A percentile compares a stretch with the other conserved stretches of the same genome.
phyloP scores from a whole-genome alignment of 2,797 vertebrate genomes.

The Ciconia nigra region DNA sequence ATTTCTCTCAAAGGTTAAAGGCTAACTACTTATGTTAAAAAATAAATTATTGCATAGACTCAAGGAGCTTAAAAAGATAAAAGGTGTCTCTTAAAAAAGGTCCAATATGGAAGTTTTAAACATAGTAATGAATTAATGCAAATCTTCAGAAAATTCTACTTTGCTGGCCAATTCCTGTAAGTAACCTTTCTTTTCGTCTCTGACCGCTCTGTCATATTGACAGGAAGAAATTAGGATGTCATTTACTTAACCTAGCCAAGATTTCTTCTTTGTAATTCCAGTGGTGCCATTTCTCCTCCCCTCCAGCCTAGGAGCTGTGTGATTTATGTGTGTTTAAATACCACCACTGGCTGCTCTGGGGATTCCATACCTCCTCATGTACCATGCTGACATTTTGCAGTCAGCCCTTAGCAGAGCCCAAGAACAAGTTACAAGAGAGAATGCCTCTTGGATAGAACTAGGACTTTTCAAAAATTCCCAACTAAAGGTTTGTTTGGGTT shows the following conservation, averaged over 20 bases:
- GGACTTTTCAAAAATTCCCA: not conserved
- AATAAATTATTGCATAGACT: not conserved
- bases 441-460: not conserved
- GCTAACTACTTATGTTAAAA: not conserved
- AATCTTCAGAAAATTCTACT: not conserved
- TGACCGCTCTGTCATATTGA: not conserved
- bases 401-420: not conserved
- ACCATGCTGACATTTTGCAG: not conserved
- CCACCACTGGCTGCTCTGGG: not conserved
- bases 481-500: not conserved
- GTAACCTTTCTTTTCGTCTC: not conserved
- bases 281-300: not conserved
- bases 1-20: constrained; percentile 33
- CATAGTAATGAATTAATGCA: not conserved
- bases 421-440: not conserved
- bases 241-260: constrained; percentile 27
- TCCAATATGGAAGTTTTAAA: not conserved
- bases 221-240: not conserved
- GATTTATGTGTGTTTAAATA: constrained; percentile 3
- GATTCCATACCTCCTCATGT: not conserved
- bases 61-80: not conserved
- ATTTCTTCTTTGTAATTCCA: constrained; percentile 13
- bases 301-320: not conserved
- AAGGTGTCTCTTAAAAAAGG: not conserved
- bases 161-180: not conserved